A percentile compares a stretch with the other conserved stretches of the same genome.
phyloP scores from a whole-genome alignment of 2,113 vertebrate genomes.

The Rattus rattus region DNA sequence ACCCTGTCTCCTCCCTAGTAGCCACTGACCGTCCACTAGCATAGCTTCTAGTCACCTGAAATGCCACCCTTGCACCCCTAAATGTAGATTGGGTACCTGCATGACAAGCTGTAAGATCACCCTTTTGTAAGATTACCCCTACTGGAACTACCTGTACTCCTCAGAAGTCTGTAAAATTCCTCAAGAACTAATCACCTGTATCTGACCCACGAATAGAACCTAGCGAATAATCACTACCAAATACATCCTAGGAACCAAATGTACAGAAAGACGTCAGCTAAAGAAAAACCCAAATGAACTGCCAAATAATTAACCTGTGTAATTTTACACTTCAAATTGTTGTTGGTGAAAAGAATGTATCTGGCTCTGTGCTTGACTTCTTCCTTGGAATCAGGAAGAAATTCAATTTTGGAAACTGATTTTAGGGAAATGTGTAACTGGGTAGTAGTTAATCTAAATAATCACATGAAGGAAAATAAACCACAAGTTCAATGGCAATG shows the following conservation, averaged over 20 bases:
- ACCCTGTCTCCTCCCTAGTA: background rate
- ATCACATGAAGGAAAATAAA: background rate
- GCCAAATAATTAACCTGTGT: conserved; percentile 39
- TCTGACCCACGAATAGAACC: background rate
- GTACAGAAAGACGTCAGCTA: background rate
- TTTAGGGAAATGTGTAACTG: conserved; percentile 35
- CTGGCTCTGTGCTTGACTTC: background rate
- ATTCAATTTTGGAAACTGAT: conserved; percentile 15
- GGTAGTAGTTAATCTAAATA: conserved; percentile 32
- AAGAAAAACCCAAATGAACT: conserved; percentile 32
- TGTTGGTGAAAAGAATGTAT: background rate
- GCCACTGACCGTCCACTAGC: background rate
- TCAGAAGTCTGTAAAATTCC: conserved; percentile 8
- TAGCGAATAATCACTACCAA: background rate
- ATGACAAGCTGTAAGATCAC: background rate
- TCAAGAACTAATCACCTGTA: background rate
- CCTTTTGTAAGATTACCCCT: background rate
- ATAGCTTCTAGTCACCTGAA: conserved; percentile 50
- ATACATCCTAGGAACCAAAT: conserved; percentile 21
- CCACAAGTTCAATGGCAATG: conserved; percentile 48
- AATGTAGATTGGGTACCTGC: background rate
- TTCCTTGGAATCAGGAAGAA: conserved; percentile 29
- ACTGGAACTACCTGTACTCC: background rate
- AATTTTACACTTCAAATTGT: conserved; percentile 51
- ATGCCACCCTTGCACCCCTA: background rate